These are phyloP conservation scores for Masnerella sp. DNA, from an alignment of 2,888 invertebrate genomes.

Conservation along the genomic window DNA sequence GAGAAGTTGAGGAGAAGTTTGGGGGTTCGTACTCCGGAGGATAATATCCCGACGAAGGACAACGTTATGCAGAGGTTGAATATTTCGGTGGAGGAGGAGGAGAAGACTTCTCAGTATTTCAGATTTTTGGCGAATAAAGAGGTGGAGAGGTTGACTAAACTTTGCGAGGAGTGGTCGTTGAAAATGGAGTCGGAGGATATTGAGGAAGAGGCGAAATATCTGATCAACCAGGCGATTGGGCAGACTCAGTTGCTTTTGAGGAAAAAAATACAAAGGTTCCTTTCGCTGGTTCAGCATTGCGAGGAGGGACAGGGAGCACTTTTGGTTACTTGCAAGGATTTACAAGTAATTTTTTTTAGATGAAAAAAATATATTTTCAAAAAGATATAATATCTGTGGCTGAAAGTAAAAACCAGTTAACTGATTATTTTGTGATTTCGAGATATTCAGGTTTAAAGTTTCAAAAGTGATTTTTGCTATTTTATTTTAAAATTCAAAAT, in stretches of 20 bases:
- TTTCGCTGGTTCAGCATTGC: conserved; percentile 76
- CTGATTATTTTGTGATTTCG: too few species aligned
- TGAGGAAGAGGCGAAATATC: conserved; percentile 80
- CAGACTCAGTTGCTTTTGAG: conserved; percentile 87
- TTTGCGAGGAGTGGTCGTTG: conserved; percentile 80
- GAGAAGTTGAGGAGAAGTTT: conserved; percentile 63
- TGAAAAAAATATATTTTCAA: too few species aligned
- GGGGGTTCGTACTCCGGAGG: conserved; percentile 20
- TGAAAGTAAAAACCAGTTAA: too few species aligned
- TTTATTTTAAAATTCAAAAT: too few species aligned
- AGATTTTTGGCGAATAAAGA: conserved; percentile 78
- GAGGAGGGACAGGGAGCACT: conserved; percentile 78
- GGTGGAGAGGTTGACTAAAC: conserved; percentile 78
- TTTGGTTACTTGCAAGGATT: conserved; percentile 83
- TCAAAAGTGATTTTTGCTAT: too few species aligned
- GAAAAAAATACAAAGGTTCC: conserved; percentile 89
- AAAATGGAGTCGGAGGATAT: conserved; percentile 75
- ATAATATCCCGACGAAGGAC: conserved; percentile 70
- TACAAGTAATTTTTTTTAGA: too few species aligned
- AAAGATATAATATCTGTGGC: too few species aligned
- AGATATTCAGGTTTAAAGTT: too few species aligned
- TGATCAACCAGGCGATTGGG: conserved; percentile 85
- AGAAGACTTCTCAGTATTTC: conserved; percentile 77
- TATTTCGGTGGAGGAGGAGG: conserved; percentile 66
- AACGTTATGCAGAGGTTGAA: conserved; percentile 69